phyloP scores from a whole-genome alignment of 53 echinoderm and acorn worm genomes.

The Luidia sarsii region DNA sequence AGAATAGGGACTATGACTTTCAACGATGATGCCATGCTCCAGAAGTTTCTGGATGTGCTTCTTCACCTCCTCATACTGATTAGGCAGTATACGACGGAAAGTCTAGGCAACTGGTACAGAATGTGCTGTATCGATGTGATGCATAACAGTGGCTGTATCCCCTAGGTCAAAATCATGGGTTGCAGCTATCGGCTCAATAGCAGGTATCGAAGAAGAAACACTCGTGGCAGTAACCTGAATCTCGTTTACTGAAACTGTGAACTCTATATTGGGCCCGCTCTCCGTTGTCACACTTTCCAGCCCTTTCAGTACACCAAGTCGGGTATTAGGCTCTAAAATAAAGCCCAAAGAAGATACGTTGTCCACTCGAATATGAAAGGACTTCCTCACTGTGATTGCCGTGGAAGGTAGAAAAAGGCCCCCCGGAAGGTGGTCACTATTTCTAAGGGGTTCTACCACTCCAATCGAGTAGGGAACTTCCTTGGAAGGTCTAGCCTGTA shows the following conservation, averaged over 20 bases:
- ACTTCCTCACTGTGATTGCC: not conserved
- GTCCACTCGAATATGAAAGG: constrained; percentile 2
- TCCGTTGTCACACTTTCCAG: too few relatives aligned
- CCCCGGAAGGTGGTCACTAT: constrained; percentile 14
- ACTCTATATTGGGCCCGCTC: too few relatives aligned
- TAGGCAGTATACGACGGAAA: constrained; percentile 40
- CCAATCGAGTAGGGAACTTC: not conserved
- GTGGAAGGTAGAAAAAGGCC: not conserved
- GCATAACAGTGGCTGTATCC: constrained; percentile 1
- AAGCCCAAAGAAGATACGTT: constrained; percentile 10
- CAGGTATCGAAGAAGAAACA: too few relatives aligned
- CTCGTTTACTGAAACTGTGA: too few relatives aligned
- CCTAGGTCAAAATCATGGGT: not conserved
- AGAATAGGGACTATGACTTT: constrained; percentile 66
- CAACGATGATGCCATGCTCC: constrained; percentile 5
- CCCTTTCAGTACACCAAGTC: not conserved
- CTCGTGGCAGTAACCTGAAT: too few relatives aligned
- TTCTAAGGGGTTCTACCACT: constrained; percentile 6
- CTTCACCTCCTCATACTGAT: constrained; percentile 52
- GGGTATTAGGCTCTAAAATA: not conserved
- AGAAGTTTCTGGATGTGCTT: constrained; percentile 35
- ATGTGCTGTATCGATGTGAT: not conserved
- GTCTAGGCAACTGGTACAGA: not conserved
- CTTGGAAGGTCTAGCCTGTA: not conserved
- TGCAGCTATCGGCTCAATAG: constrained; percentile 8